Evolutionary conservation across 2,888 invertebrate species (phyloP).

Genomic region (Drosophila demipolita): DNA sequence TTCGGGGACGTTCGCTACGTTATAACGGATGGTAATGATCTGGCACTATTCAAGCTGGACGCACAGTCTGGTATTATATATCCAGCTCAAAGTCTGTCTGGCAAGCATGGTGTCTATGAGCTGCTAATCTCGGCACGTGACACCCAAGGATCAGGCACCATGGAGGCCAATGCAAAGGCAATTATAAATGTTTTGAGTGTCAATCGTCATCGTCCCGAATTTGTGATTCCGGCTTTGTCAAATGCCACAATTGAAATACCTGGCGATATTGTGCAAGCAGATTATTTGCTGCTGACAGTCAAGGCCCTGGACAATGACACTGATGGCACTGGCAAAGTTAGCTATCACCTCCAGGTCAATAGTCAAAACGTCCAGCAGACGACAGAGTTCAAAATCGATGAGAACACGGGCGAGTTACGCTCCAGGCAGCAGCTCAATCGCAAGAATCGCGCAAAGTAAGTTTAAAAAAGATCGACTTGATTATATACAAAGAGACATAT

Average conservation of each 20-base stretch:
- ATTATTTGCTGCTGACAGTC: conserved; percentile 92
- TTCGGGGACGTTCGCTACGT: conserved; percentile 92
- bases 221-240: conserved; percentile 90
- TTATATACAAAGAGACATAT: neutral
- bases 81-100: conserved; percentile 90
- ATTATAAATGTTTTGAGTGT: conserved; percentile 91
- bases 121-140: conserved; percentile 92
- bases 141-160: conserved; percentile 88
- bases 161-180: conserved; percentile 89
- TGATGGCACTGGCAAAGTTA: conserved; percentile 93
- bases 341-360: conserved; percentile 92
- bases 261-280: conserved; percentile 91
- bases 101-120: conserved; percentile 87
- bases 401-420: conserved; percentile 91
- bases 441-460: conserved; percentile 88
- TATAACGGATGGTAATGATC: conserved; percentile 89
- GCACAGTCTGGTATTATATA: conserved; percentile 92
- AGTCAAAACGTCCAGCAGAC: conserved; percentile 92
- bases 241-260: conserved; percentile 93
- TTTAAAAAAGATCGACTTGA: neutral
- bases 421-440: conserved; percentile 92
- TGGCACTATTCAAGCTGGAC: conserved; percentile 90
- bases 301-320: conserved; percentile 93
- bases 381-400: conserved; percentile 92
- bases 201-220: conserved; percentile 93